Evolutionary conservation across 1,140 invertebrate genomes (phyloP).

Genomic region (Stegodyphus mimosarum): DNA sequence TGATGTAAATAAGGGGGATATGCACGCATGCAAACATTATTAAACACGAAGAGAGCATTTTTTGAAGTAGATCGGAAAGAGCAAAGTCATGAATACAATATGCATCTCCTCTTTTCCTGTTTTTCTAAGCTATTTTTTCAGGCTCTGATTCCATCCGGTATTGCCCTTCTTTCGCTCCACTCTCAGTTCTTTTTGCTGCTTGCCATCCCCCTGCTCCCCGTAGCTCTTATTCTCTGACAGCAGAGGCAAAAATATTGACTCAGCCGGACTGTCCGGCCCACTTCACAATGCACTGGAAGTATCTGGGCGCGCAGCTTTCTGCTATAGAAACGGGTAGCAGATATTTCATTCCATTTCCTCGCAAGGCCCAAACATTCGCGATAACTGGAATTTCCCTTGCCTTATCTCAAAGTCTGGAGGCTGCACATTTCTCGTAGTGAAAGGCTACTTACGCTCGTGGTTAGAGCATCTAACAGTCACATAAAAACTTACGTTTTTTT

Average conservation of each 20-base stretch:
- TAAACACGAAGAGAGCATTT: neutral
- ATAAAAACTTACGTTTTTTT: slow-evolving; percentile 41
- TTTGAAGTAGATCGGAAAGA: neutral
- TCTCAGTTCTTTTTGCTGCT: slow-evolving; percentile 13
- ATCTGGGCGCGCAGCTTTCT: slow-evolving; percentile 4
- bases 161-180: slow-evolving; percentile 6
- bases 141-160: slow-evolving; percentile 19
- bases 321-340: slow-evolving; percentile 16
- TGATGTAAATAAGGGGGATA: too few species aligned
- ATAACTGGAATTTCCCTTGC: slow-evolving; percentile 41
- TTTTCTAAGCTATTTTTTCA: neutral
- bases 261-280: slow-evolving; percentile 48
- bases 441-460: slow-evolving; percentile 46
- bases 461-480: slow-evolving; percentile 43
- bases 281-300: slow-evolving; percentile 46
- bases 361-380: slow-evolving; percentile 25
- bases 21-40: too few species aligned
- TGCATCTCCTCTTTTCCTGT: slow-evolving; percentile 1
- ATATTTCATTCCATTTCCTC: slow-evolving; percentile 55
- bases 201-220: neutral
- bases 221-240: slow-evolving; percentile 34
- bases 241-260: slow-evolving; percentile 39
- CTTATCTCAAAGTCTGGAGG: slow-evolving; percentile 49
- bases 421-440: slow-evolving; percentile 33
- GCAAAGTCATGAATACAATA: slow-evolving; percentile 37